Percentiles rank a stretch among this genome's conserved stretches.
phyloP scores from a whole-genome alignment of 2,113 vertebrate genomes.

The Oncorhynchus kisutch region DNA sequence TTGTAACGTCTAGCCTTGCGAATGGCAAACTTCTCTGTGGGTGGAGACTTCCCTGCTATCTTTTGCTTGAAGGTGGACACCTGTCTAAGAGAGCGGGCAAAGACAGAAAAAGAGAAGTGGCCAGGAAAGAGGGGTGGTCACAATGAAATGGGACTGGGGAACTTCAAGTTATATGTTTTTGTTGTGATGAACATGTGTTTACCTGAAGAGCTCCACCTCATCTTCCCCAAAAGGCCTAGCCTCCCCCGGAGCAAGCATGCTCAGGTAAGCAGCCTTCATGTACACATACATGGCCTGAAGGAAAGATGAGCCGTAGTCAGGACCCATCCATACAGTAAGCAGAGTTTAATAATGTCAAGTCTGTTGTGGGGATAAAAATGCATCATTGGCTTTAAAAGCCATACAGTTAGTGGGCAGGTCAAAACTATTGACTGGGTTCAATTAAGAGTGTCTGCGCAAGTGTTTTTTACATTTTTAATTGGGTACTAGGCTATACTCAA shows the following conservation, averaged over 20 bases:
- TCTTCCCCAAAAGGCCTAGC: conserved; percentile 77
- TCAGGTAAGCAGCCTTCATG: conserved; percentile 84
- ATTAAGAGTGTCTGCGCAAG: not conserved
- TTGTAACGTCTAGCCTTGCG: conserved; percentile 80
- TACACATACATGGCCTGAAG: conserved; percentile 81
- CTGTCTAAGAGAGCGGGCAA: conserved; percentile 58
- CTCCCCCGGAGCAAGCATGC: conserved; percentile 75
- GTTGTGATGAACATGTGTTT: not conserved
- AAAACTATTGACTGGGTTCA: not conserved
- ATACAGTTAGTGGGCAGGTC: not conserved
- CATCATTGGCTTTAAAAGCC: not conserved
- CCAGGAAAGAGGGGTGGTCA: not conserved
- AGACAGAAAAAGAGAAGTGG: not conserved
- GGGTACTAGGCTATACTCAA: no score
- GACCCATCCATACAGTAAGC: not conserved
- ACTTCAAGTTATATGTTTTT: not conserved
- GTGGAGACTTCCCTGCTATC: conserved; percentile 82
- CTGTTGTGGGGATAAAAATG: not conserved
- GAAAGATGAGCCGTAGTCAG: not conserved
- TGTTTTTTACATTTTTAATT: not conserved
- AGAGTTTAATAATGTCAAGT: not conserved
- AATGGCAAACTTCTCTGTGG: conserved; percentile 83
- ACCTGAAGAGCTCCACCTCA: conserved; percentile 80
- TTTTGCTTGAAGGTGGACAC: conserved; percentile 80
- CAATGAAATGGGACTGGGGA: not conserved